Evolutionary conservation across 2,113 vertebrate species (phyloP), one percentile per base, ranked within the genome.

Genomic region (Erythrolamprus reginae): DNA sequence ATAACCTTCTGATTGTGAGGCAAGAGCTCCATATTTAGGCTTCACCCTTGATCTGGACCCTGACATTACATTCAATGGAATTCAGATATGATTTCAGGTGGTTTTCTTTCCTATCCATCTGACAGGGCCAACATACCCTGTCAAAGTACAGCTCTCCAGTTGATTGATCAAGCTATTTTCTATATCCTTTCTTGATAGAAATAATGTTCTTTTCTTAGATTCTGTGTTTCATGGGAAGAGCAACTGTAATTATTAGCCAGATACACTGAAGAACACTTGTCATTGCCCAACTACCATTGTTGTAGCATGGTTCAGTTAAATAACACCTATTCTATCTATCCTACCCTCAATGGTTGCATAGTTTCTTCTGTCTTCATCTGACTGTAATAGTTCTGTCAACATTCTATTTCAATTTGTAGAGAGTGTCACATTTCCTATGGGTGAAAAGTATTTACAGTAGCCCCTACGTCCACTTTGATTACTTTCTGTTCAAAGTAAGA

Each of bases 271-370:
- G 83, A 86, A 70, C 28, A 53, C 23, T 53, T 10, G 24, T 47
- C 38, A 45, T 47, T 86, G 52, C 28, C 12, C 0, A 0, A 50
- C 65, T 88, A 13, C 56, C 28, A 26, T 70, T 19, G 50, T 5
- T 50, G 2, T 45, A 87, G 33, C 82, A n/a, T 0, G 1, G 56
- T 28, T 65, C 77, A 58, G 0, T 1, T 0, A 0, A 45, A 53
- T 65, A 56, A 13, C 28, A 12, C 1, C 13, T 38, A 17, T 13
- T 1, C 0, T 1, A 1, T n/a, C 1, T 33, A 90, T 65, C 15
- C 28, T n/a, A 38, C 3, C 65, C 55, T 85, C 38, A 70, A 4
- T 24, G 53, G 50, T 38, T 58, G 38, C 12, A 48, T 58, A 3
- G 45, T 5, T 15, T 1, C 10, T 58, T 90, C 21, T 86, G 42